Base-by-base conservation (phyloP, 2,888 invertebrate genomes). In the Arge pagana region DNA sequence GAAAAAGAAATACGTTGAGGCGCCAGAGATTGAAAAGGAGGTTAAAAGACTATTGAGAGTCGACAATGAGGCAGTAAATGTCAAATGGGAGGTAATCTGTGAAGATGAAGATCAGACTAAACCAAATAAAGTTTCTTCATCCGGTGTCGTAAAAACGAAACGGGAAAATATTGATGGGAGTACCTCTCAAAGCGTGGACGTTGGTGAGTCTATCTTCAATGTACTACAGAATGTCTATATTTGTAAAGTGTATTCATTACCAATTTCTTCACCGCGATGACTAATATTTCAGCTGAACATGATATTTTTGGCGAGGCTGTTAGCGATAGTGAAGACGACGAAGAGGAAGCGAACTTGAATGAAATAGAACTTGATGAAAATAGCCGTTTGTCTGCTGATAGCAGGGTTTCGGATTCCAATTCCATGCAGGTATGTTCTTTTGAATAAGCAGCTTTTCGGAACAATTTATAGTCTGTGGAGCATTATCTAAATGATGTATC, bases 21-120 rank as follows among this genome's bases (percentile, higher is more conserved):
- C 95, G 18, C 96, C 97, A 1, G 97, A 98, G 80, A 95, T 97
- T 59, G 98, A 99, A 72, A 96, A 96, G 74, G 98, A 99, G 80
- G 94, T 99, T 0, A 96, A 96, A 73, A 82, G 96, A 30, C 79
- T 99, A 50, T 80, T 99, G 6, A 82, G 96, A 58, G 88, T 88
- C 26, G 97, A 97, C 71, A 93, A 94, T 70, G 96, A 97, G 73
- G 96, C 97, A 1, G 88, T 89, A 0, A 86, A 86, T 68, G 88
- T 94, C 0, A 88, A 87, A 54, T 95, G 90, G 87, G 94, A 96
- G 71, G 87, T 95, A 0, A 87, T 94, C 15, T 89, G 88, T 65
- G 94, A 94, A 75, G 93, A 93, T 67, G 90, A 92, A 62, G 89
- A 91, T 54, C 80, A 83, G 60, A 72, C 79, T 56, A 65, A 76